Conservation (phyloP, 2,888 invertebrate genomes). For the Lathronympha strigana region DNA sequence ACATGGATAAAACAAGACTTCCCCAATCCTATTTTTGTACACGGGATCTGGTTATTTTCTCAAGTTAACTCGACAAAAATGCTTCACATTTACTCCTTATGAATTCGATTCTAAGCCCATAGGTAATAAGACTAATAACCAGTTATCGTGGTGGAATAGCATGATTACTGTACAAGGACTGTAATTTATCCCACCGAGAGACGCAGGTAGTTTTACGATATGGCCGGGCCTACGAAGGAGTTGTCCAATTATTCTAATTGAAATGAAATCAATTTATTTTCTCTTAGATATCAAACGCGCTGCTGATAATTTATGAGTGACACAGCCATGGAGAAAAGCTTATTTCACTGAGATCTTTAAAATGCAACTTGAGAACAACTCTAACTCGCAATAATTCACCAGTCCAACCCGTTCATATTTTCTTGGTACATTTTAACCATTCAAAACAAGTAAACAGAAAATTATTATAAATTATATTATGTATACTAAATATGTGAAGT, state of each 20-base stretch:
- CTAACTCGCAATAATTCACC: too few relatives aligned
- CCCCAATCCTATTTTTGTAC: not conserved
- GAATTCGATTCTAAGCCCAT: not conserved
- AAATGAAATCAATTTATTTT: not conserved
- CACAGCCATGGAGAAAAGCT: too few relatives aligned
- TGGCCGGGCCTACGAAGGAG: not conserved
- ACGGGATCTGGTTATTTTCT: constrained; percentile 4
- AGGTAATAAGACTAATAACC: constrained; percentile 10
- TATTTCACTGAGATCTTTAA: too few relatives aligned
- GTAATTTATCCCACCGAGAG: constrained; percentile 8
- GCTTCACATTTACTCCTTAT: constrained; percentile 3
- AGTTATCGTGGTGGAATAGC: constrained; percentile 22
- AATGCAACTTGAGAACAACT: too few relatives aligned
- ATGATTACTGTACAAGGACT: constrained; percentile 3
- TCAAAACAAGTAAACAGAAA: too few relatives aligned
- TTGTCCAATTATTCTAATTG: not conserved
- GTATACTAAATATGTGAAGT: too few relatives aligned
- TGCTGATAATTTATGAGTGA: not conserved
- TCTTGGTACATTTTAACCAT: too few relatives aligned
- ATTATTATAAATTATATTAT: too few relatives aligned
- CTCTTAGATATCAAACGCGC: not conserved
- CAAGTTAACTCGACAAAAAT: not conserved
- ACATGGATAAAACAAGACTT: not conserved
- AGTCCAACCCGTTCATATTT: too few relatives aligned
- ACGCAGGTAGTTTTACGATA: constrained; percentile 9